These are phyloP conservation scores for Formicarius rufipectus DNA, from an alignment of 2,113 vertebrate species.

Conservation along the genomic window DNA sequence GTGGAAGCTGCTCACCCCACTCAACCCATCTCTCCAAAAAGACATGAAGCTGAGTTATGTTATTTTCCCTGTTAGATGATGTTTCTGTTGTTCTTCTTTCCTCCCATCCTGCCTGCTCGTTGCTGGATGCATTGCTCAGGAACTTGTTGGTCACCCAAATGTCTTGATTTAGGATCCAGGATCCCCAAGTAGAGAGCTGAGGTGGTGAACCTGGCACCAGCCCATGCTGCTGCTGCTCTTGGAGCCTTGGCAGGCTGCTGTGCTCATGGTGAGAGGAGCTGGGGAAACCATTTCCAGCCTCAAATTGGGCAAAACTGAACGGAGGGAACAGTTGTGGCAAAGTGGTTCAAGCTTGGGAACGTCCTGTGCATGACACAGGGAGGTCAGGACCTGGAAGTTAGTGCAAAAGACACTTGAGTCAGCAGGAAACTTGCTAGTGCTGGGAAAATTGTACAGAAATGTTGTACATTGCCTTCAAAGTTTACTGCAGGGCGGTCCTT, in stretches of 20 bases:
- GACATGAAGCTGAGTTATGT: neutral
- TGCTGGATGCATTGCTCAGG: neutral
- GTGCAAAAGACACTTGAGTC: neutral
- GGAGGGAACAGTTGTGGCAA: neutral
- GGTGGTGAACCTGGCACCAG: neutral
- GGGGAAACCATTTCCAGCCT: neutral
- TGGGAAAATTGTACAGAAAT: neutral
- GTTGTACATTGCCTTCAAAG: neutral
- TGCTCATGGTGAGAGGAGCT: neutral
- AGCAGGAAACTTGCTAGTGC: neutral
- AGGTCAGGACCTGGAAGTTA: neutral
- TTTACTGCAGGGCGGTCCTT: neutral
- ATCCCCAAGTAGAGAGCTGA: neutral
- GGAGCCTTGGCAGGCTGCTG: neutral
- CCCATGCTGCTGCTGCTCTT: neutral
- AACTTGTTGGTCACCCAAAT: neutral
- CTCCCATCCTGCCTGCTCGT: neutral
- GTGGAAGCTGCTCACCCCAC: neutral
- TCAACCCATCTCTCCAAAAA: neutral
- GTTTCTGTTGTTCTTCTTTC: neutral
- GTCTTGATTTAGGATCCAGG: neutral
- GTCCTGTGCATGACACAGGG: neutral
- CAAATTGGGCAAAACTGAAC: accelerated
- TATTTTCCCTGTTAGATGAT: neutral
- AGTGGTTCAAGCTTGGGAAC: neutral